A percentile compares a stretch with the other conserved stretches of the same genome.
Conservation (phyloP, 1,140 invertebrate species). For the Dolichoris vasculosae region DNA sequence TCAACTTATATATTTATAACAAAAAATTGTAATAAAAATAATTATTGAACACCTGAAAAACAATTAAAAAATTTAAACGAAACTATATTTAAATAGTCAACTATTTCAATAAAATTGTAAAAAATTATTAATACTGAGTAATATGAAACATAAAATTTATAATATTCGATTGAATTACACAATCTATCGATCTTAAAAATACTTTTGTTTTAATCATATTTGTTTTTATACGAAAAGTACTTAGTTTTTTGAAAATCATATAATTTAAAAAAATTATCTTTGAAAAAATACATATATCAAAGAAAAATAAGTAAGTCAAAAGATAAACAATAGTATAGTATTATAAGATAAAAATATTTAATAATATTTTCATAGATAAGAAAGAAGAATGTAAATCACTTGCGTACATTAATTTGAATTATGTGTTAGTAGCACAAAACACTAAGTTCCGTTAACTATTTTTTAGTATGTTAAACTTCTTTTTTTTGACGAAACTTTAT, state of each 20-base stretch:
- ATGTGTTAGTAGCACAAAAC: not conserved
- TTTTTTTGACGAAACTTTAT: not conserved
- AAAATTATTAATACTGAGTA: too few species aligned
- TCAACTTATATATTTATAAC: not conserved
- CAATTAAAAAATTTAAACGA: too few species aligned
- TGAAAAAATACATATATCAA: not conserved
- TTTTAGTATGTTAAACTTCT: not conserved
- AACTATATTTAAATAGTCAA: too few species aligned
- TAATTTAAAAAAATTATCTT: not conserved
- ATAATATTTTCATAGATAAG: not conserved
- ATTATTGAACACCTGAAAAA: too few species aligned
- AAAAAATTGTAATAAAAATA: too few species aligned
- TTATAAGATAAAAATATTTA: not conserved
- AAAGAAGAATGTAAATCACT: not conserved
- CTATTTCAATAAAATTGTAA: too few species aligned
- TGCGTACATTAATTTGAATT: not conserved
- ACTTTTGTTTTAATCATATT: not conserved
- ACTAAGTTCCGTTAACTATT: not conserved
- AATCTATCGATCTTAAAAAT: not conserved
- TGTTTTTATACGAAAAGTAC: not conserved
- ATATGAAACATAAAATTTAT: too few species aligned
- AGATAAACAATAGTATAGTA: not conserved
- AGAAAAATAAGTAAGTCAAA: not conserved
- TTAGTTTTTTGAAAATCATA: not conserved
- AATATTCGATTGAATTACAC: too few species aligned